Evolutionary conservation across 2,888 invertebrate genomes (phyloP), one percentile per base, ranked within the genome.

Genomic region (Zootermopsis nevadensis): DNA sequence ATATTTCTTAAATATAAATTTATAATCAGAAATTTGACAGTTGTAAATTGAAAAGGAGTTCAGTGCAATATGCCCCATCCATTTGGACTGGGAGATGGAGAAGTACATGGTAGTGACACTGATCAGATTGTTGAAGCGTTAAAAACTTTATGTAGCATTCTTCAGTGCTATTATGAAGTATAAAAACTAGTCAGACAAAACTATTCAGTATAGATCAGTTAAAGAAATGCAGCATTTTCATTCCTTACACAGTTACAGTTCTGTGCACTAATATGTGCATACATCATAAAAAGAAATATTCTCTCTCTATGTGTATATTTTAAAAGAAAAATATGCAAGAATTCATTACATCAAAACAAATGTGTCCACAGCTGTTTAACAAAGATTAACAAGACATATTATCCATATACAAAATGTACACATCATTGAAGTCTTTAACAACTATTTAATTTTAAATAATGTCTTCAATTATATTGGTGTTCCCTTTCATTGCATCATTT

Each of bases 401-500:
- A n/a, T 55, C 55, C 55, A 55, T 55, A 19, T 55, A 55, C 55
- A 55, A 55, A 55, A 69, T 69, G 15, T 31, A 33, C 69, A 69
- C 30, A 69, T 69, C 22, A 69, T 69, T 30, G 22, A 69, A 69
- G 30, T 31, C 30, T 27, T 69, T 69, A 69, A 69, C 15, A 69
- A 30, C 69, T 31, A 69, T 19, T 30, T 69, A 22, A 12, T 27
- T 69, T 69, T n/a, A 33, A 69, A 31, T 30, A 69, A 33, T 69
- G 8, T 33, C 33, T 30, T 31, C n/a, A 76, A 55, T 72, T 74
- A 82, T 48, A 76, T 82, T 82, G 77, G 82, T 77, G 82, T 82
- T 82, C 74, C 82, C 74, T 66, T 77, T 82, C 82, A 82, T 81
- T 81, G 81, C 69, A 35, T 81, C 67, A 69, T 67, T 24, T 22